Base-by-base conservation (phyloP, 1,140 invertebrate genomes). In the Drosophila ercepeae region DNA sequence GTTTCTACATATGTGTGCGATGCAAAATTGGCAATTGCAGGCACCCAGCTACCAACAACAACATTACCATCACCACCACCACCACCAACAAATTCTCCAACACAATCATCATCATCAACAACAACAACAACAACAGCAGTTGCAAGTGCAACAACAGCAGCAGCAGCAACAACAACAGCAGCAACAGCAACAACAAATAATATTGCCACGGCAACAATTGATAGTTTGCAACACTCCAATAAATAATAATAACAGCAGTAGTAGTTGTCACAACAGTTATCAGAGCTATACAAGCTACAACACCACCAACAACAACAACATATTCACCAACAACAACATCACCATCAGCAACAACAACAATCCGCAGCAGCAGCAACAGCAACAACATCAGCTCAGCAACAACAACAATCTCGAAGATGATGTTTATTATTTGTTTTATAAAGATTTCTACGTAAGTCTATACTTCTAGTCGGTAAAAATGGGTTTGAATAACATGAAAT, bases 341-440 rank as follows among this genome's bases (percentile, higher is more conserved):
- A 69, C 6, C 52, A 42, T 14, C 70, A 44, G 52, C 63, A 55
- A 23, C 57, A 39, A 16, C 41, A 44, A 8, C 34, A 54, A 16
- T 60, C n/a, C n/a, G n/a, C n/a, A 46, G 29, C 67, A 79, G 45
- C 70, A 65, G 36, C 25, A 46, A 19, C 29, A 69, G 21, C 57
- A 64, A 48, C 45, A 39, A 39, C 36, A 39, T 14, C 72, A 81
- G 13, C 44, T 45, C 67, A 75, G 41, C 69, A 82, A 76, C 59
- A 82, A 84, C 67, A 79, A 86, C 73, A 86, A 86, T 81, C 50
- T 77, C 42, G 81, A 86, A 70, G 81, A 86, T 77, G 82, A 86
- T 75, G 68, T 86, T 81, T 86, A 88, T 86, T 86, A 86, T 88
- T 86, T 86, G 49, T 88, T 86, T 86, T 86, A 86, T 79, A 86